Evolutionary conservation across 1,140 invertebrate genomes (phyloP).

Genomic region (Ips nitidus): DNA sequence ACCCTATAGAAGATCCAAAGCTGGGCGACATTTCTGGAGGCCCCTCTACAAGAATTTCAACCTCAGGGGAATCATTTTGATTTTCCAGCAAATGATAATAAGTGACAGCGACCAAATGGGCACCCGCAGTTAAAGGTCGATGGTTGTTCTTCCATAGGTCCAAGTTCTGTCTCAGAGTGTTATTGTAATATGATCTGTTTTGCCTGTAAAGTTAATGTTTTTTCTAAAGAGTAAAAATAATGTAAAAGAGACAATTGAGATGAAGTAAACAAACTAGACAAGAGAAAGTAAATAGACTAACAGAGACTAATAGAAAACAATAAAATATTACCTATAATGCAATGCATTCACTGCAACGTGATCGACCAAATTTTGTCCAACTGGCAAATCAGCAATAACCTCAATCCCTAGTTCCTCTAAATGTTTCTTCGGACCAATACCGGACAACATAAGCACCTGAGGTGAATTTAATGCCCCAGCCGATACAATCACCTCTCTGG

Average conservation of each 20-base stretch:
- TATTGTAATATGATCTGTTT: too few species aligned
- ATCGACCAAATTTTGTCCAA: conserved; percentile 78
- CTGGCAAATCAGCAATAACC: conserved; percentile 62
- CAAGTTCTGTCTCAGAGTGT: too few species aligned
- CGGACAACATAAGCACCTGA: conserved; percentile 75
- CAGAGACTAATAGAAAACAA: neutral
- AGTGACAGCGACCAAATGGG: conserved; percentile 15
- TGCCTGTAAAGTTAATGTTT: too few species aligned
- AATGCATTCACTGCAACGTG: conserved; percentile 63
- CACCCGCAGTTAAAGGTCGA: too few species aligned
- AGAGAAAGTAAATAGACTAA: conserved; percentile 9
- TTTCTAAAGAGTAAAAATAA: too few species aligned
- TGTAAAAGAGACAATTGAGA: too few species aligned
- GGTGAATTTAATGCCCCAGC: conserved; percentile 70
- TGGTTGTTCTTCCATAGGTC: too few species aligned
- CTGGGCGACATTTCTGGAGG: too few species aligned
- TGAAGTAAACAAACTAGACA: neutral
- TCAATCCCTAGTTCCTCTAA: conserved; percentile 58
- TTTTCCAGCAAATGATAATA: conserved; percentile 39
- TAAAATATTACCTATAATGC: conserved; percentile 50
- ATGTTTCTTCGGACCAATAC: conserved; percentile 68
- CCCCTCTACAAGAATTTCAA: too few species aligned
- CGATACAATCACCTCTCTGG: conserved; percentile 72
- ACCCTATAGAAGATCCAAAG: too few species aligned
- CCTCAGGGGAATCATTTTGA: too few species aligned